phyloP scores from a whole-genome alignment of 1,140 invertebrate species.

The Aphis craccivora region DNA sequence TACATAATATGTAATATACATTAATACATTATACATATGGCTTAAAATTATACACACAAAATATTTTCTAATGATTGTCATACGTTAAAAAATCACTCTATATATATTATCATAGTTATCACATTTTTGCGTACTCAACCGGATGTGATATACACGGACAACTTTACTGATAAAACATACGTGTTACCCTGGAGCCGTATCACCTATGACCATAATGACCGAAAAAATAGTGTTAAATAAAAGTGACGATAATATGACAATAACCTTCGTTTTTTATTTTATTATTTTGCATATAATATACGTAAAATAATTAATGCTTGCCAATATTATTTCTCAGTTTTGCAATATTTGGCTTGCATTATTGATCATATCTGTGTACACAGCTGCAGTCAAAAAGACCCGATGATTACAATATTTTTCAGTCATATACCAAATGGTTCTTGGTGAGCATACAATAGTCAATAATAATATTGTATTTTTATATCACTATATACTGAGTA shows the following conservation, averaged over 20 bases:
- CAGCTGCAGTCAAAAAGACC: conserved; percentile 23
- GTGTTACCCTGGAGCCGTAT: neutral
- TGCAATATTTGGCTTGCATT: neutral
- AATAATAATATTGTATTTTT: neutral
- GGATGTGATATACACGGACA: neutral
- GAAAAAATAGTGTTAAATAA: neutral
- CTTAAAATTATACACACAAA: neutral
- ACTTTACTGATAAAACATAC: neutral
- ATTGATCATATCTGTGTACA: conserved; percentile 37
- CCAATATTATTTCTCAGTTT: conserved; percentile 30
- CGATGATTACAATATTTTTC: neutral
- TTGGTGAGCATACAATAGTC: neutral
- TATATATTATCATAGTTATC: neutral
- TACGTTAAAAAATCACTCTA: neutral
- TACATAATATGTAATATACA: neutral
- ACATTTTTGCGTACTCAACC: neutral
- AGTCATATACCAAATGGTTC: neutral
- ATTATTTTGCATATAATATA: neutral
- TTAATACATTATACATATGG: neutral
- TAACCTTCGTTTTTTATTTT: neutral
- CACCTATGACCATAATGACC: neutral
- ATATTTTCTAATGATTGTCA: neutral
- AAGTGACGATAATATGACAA: neutral
- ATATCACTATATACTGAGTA: neutral
- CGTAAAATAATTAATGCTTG: neutral